Conservation (phyloP, 2,113 vertebrate genomes). For the Antechinus stuartii region DNA sequence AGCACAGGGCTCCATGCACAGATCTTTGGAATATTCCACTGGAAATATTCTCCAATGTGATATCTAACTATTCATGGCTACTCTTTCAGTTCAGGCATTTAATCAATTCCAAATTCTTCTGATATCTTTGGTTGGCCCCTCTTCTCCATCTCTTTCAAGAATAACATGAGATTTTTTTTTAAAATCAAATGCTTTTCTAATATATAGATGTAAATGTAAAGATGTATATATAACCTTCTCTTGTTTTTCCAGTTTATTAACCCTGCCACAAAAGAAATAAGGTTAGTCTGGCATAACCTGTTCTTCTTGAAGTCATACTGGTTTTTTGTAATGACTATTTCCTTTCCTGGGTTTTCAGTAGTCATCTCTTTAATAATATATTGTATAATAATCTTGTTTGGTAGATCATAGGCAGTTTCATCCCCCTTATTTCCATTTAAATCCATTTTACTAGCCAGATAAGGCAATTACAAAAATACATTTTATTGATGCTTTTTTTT, state of each 20-base stretch:
- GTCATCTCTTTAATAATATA: not conserved
- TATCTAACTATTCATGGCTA: not conserved
- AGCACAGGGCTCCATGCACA: not conserved
- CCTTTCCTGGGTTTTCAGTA: not conserved
- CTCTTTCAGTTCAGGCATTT: not conserved
- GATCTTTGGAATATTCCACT: not conserved
- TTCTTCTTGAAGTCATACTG: not conserved
- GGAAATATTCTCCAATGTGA: not conserved
- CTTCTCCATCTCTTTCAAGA: not conserved
- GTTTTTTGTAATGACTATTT: not conserved
- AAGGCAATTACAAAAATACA: not conserved
- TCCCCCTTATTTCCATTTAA: not conserved
- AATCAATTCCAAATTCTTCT: not conserved
- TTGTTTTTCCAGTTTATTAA: not conserved
- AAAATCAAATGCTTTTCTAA: not conserved
- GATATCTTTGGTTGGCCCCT: not conserved
- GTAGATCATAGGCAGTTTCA: not conserved
- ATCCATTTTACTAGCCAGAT: not conserved
- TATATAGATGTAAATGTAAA: not conserved
- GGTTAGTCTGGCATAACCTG: not conserved
- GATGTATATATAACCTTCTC: not conserved
- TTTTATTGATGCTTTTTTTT: not conserved
- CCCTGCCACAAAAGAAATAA: not conserved
- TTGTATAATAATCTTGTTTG: not conserved
- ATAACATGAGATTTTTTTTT: not conserved